Base-by-base conservation (phyloP, 2,113 vertebrate species). In the Dissostichus mawsoni region DNA sequence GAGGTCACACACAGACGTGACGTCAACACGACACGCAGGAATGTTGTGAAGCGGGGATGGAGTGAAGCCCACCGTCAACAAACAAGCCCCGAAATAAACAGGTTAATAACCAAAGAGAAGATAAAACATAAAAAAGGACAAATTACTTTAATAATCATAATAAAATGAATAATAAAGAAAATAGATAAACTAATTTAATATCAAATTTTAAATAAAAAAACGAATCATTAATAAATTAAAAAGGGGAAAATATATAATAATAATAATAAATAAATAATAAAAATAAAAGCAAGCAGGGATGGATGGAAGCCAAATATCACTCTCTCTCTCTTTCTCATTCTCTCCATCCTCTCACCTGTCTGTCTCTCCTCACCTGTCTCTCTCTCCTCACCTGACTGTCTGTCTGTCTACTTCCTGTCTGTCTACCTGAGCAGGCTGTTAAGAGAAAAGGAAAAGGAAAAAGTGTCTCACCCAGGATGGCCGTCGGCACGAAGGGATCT, bases 401-500 rank as follows among this genome's bases (percentile, higher is more conserved):
- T 80, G 67, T 61, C 72, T 17, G 45, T 63, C 36, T 18, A 57
- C 52, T 73, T 44, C 70, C 64, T 80, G 81, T 87, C 81, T 88
- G 50, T 63, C 84, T 84, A 44, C 16, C 73, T 85, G 44, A 56
- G 25, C 53, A 85, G n/a, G 11, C 18, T n/a, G 36, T 25, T 11
- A 36, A 79, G 36, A 76, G 16, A 44, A 75, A 83, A 29, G 29
- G 78, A 63, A 79, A 85, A 70, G 92, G 93, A 93, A 93, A 41
- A 81, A 92, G 63, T 74, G 74, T 96, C 98, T 99, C 97, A 99
- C 98, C 98, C 96, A 99, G 95, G 95, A 99, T 99, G 94, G 98
- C 98, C 83, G 98, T 99, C 93, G 98, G 98, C 92, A 99, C 98
- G 94, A 99, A 99, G 87, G 98, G 97, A 90, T 99, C 98, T 99